Base-by-base conservation (phyloP, 2,113 vertebrate genomes). In the Abramis brama region DNA sequence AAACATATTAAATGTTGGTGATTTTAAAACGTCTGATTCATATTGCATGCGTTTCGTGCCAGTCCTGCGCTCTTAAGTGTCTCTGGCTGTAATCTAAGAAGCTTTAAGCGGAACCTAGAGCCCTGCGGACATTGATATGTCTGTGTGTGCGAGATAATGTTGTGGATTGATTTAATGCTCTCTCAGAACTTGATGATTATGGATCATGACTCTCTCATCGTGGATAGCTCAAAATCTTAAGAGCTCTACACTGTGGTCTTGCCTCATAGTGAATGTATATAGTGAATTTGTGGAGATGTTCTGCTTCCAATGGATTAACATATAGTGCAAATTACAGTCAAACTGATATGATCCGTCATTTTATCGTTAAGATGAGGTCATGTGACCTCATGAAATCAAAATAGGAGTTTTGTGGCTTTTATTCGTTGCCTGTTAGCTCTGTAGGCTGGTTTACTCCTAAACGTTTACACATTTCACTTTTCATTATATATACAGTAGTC, bases 241-340 rank as follows among this genome's bases (percentile, higher is more conserved):
- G 43, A 17, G n/a, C 74, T 55, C 25, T 9, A 11, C 17, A 25
- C 30, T 30, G 75, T 25, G 23, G 36, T 62, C 55, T 60, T 8
- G 1, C 79, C n/a, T 25, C 1, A 4, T 66, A 30, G 75, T 77
- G 6, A 77, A 21, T 3, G 9, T 30, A 76, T 76, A 55, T 33
- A 43, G 39, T 50, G 23, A 25, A 39, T 43, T 60, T 45, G 12
- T 62, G 21, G 50, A 86, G 74, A n/a, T 15, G 36, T 86, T 77
- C 47, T 15, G 70, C 52, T 55, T 30, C 15, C 33, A 80, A 83
- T 80, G 75, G 86, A 86, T 89, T 86, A 81, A n/a, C 43, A 77
- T 87, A 68, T 81, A 86, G 79, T 43, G 84, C 45, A 50, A 71
- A 85, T 82, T 82, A 78, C 70, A 21, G n/a, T 27, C 13, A 17